phyloP scores from a whole-genome alignment of 2,113 vertebrate species.

The Megaceryle maxima region DNA sequence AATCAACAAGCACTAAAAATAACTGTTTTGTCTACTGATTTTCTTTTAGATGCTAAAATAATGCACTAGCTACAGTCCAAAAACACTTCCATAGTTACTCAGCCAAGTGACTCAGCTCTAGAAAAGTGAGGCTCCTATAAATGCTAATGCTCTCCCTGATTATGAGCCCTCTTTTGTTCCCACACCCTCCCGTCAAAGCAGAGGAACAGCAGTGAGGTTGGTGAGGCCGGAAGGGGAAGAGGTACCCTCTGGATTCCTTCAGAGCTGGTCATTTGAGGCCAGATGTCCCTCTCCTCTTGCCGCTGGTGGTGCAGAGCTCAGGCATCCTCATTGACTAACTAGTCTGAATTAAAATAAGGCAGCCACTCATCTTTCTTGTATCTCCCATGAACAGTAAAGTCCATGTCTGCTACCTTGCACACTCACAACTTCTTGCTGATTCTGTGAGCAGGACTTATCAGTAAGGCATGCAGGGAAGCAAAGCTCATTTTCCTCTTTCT shows the following conservation, averaged over 20 bases:
- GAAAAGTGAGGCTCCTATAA: not conserved
- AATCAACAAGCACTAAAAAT: constrained; percentile 66
- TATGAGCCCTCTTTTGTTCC: not conserved
- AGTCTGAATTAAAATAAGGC: not conserved
- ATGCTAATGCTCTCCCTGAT: not conserved
- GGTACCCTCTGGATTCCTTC: not conserved
- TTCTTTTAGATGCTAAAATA: constrained; percentile 54
- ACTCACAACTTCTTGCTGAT: accelerated
- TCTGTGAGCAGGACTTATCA: not conserved
- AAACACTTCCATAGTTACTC: constrained; percentile 5
- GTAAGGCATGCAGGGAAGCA: not conserved
- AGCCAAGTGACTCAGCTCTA: constrained; percentile 50
- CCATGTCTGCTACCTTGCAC: not conserved
- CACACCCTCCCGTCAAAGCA: not conserved
- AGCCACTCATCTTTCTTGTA: not conserved
- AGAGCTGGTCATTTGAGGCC: not conserved
- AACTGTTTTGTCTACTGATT: constrained; percentile 46
- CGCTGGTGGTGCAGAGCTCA: not conserved
- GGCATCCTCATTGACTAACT: not conserved
- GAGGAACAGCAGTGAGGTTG: not conserved
- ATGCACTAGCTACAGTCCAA: constrained; percentile 4
- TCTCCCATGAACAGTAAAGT: not conserved
- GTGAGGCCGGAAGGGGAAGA: not conserved
- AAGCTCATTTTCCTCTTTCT: not conserved
- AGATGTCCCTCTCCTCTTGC: not conserved